These are phyloP conservation scores for Linepithema humile DNA, from an alignment of 1,140 invertebrate genomes.

Conservation along the genomic window DNA sequence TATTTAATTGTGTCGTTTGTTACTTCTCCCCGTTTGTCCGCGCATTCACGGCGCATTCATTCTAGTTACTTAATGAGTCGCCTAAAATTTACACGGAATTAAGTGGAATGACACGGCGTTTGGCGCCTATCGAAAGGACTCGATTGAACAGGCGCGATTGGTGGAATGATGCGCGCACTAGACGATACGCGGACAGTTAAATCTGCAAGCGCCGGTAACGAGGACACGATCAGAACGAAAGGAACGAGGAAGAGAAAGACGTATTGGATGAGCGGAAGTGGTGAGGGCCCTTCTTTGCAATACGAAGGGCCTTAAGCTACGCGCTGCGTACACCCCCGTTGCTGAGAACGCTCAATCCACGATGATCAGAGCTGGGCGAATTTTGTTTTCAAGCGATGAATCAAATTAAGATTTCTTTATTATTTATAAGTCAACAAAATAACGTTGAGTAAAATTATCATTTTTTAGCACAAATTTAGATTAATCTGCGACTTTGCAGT, in stretches of 20 bases:
- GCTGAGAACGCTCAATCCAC: conserved; percentile 33
- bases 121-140: conserved; percentile 48
- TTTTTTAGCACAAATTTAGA: no score
- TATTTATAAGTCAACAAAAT: no score
- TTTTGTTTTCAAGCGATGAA: no score
- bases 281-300: background rate
- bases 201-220: conserved; percentile 50
- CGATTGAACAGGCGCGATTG: conserved; percentile 54
- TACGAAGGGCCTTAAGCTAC: conserved; percentile 24
- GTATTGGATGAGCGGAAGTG: background rate
- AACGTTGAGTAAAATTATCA: no score
- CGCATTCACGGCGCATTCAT: conserved; percentile 44
- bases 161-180: conserved; percentile 31
- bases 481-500: background rate
- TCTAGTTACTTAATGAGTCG: conserved; percentile 59
- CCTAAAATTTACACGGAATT: conserved; percentile 59
- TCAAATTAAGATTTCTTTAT: no score
- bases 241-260: background rate
- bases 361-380: no score
- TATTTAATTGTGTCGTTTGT: conserved; percentile 59
- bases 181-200: conserved; percentile 35
- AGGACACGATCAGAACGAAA: conserved; percentile 29
- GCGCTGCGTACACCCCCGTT: no score
- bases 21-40: conserved; percentile 52
- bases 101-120: conserved; percentile 55